Evolutionary conservation across 1,140 invertebrate genomes (phyloP).

Genomic region (Bombus confusus): DNA sequence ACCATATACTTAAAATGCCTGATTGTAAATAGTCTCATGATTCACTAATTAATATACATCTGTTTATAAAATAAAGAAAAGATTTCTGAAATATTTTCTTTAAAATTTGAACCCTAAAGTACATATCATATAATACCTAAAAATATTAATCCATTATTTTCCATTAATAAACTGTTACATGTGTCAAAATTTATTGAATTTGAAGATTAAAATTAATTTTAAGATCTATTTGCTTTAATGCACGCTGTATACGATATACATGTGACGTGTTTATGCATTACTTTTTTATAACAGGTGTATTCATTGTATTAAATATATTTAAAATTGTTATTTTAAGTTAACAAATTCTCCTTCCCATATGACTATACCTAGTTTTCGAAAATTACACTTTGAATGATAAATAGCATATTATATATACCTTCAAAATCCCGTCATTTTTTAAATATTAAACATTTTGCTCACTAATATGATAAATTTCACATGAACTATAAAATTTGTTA

Average conservation of each 20-base stretch:
- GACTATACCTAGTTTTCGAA: slow-evolving; percentile 28
- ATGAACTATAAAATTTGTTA: background rate
- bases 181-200: slow-evolving; percentile 43
- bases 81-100: slow-evolving; percentile 33
- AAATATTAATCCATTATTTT: slow-evolving; percentile 66
- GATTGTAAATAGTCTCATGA: slow-evolving; percentile 61
- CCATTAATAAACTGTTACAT: slow-evolving; percentile 65
- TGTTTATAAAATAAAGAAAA: slow-evolving; percentile 54
- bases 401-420: slow-evolving; percentile 3
- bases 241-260: background rate
- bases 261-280: slow-evolving; percentile 21
- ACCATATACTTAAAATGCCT: slow-evolving; percentile 44
- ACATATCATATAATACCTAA: slow-evolving; percentile 65
- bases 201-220: slow-evolving; percentile 19
- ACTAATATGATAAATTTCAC: background rate
- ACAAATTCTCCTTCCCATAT: background rate
- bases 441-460: background rate
- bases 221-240: slow-evolving; percentile 26
- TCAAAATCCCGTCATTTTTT: background rate
- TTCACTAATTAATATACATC: slow-evolving; percentile 42
- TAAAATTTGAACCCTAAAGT: slow-evolving; percentile 49
- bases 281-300: slow-evolving; percentile 28
- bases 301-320: slow-evolving; percentile 27
- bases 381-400: slow-evolving; percentile 13
- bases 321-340: slow-evolving; percentile 12